phyloP scores from a whole-genome alignment of 2,113 vertebrate species.

The Syngnathus typhle region DNA sequence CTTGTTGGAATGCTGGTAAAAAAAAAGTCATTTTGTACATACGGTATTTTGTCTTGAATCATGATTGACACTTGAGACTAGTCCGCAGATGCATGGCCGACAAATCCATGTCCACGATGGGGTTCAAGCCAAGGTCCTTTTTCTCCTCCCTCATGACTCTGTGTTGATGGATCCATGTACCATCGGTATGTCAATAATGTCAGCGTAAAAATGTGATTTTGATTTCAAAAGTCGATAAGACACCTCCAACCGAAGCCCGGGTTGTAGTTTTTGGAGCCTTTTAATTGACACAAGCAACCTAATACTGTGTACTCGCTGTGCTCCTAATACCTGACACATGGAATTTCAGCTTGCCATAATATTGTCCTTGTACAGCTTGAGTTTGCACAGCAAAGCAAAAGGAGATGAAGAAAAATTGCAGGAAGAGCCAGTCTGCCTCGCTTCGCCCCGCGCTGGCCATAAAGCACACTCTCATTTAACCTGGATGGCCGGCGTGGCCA shows the following conservation, averaged over 20 bases:
- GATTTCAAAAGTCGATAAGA: slow-evolving; percentile 1
- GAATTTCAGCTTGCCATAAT: slow-evolving; percentile 10
- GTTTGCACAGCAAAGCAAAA: slow-evolving; percentile 20
- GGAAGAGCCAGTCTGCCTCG: slow-evolving; percentile 7
- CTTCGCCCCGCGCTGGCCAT: slow-evolving; percentile 7
- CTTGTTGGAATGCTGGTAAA: slow-evolving; percentile 47
- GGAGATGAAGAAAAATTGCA: slow-evolving; percentile 15
- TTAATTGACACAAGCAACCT: background rate
- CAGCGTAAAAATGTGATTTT: background rate
- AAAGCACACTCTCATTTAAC: slow-evolving; percentile 20
- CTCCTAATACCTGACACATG: slow-evolving; percentile 7
- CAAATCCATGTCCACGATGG: slow-evolving; percentile 72
- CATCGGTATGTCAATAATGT: background rate
- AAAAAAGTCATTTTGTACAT: slow-evolving; percentile 11
- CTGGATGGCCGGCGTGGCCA: slow-evolving; percentile 3
- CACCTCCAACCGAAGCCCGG: background rate
- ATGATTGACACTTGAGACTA: slow-evolving; percentile 73
- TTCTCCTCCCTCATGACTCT: slow-evolving; percentile 66
- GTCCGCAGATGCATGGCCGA: slow-evolving; percentile 57
- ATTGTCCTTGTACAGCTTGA: slow-evolving; percentile 1
- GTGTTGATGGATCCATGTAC: slow-evolving; percentile 59
- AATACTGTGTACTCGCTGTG: background rate
- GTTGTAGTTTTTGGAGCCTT: slow-evolving; percentile 2
- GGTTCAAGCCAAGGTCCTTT: slow-evolving; percentile 70
- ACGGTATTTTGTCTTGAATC: slow-evolving; percentile 15